Evolutionary conservation across 2,888 invertebrate genomes (phyloP).

Genomic region (Zygogramma bicolorata): DNA sequence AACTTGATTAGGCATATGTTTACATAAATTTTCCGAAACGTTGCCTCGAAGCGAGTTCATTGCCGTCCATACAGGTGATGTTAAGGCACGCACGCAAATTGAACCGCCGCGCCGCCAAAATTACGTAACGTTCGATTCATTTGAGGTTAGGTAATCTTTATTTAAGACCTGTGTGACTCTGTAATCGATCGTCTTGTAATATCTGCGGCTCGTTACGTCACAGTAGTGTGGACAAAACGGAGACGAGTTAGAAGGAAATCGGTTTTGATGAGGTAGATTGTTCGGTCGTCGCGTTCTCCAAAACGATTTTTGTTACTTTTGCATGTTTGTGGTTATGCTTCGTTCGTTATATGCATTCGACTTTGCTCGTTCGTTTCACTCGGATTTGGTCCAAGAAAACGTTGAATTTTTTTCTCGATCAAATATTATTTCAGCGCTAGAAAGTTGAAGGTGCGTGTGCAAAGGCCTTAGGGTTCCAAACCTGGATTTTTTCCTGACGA

Average conservation of each 20-base stretch:
- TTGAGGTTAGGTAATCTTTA: conserved; percentile 10
- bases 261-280: not conserved
- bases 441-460: too few relatives aligned
- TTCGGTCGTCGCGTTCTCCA: not conserved
- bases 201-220: not conserved
- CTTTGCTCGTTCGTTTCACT: too few relatives aligned
- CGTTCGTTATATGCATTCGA: too few relatives aligned
- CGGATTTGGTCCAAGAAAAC: too few relatives aligned
- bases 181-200: not conserved
- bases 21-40: not conserved
- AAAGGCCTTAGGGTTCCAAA: too few relatives aligned
- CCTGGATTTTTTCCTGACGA: too few relatives aligned
- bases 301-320: not conserved
- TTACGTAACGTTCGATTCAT: not conserved
- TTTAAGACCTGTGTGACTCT: not conserved
- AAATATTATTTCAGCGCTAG: too few relatives aligned
- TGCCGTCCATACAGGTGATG: not conserved
- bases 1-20: not conserved
- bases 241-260: not conserved
- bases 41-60: not conserved
- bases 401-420: too few relatives aligned
- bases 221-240: not conserved
- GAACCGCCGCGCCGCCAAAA: not conserved
- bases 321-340: too few relatives aligned
- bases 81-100: conserved; percentile 3